phyloP scores from a whole-genome alignment of 2,888 invertebrate species.

The Pristionchus japonicus region DNA sequence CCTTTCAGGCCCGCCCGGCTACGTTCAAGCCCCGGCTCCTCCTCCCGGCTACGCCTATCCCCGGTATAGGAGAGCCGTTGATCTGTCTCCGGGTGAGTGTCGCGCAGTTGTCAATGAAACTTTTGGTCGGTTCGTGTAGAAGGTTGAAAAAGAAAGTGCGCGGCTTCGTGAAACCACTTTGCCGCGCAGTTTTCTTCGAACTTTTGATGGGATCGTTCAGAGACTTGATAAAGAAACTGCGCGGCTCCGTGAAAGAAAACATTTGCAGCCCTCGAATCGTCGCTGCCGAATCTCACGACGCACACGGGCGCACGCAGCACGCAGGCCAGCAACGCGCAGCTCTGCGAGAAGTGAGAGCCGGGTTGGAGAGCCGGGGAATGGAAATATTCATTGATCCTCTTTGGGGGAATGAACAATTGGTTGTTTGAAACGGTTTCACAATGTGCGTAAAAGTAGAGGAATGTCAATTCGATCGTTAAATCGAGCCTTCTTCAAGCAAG shows the following conservation, averaged over 20 bases:
- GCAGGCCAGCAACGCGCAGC: neutral
- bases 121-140: too few relatives aligned
- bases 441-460: too few relatives aligned
- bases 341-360: slow-evolving; percentile 47
- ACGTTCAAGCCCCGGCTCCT: neutral
- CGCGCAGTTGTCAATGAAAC: neutral
- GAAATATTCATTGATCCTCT: neutral
- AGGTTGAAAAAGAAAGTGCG: too few relatives aligned
- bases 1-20: neutral
- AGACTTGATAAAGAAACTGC: neutral
- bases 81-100: neutral
- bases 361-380: neutral
- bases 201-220: neutral
- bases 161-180: too few relatives aligned
- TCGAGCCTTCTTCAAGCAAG: too few relatives aligned
- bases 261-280: slow-evolving; percentile 6
- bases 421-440: too few relatives aligned
- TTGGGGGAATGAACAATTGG: too few relatives aligned
- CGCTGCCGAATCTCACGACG: neutral
- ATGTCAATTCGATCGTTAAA: too few relatives aligned
- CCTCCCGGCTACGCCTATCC: neutral
- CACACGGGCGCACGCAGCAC: neutral
- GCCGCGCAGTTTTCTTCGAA: neutral
- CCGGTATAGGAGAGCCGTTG: neutral
- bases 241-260: neutral